Evolutionary conservation across 2,113 vertebrate species (phyloP).

Genomic region (Zapornia atra): DNA sequence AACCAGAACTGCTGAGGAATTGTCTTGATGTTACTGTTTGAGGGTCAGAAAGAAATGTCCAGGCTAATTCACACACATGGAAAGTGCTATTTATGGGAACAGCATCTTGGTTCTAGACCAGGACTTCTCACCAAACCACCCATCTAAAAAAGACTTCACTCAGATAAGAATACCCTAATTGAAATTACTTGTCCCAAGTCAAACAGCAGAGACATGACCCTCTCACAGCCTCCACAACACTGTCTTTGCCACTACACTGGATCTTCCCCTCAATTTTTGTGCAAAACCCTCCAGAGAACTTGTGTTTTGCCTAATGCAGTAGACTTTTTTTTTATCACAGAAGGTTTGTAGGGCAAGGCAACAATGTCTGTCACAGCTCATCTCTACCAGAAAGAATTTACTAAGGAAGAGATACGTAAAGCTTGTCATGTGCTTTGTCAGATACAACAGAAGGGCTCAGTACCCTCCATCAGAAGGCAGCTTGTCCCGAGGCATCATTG

Average conservation of each 20-base stretch:
- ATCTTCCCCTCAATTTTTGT: not conserved
- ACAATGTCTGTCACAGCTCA: not conserved
- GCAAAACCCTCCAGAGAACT: not conserved
- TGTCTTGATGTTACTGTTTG: not conserved
- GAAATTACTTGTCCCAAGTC: not conserved
- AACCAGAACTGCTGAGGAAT: not conserved
- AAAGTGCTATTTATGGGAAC: not conserved
- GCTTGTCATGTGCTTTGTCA: not conserved
- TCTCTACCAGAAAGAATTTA: not conserved
- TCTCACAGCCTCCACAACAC: not conserved
- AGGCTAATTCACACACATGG: not conserved
- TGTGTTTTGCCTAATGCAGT: not conserved
- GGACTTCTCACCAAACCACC: not conserved
- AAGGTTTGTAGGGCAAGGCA: not conserved
- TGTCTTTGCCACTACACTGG: not conserved
- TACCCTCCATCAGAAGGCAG: slow-evolving; percentile 43
- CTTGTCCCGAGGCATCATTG: not conserved
- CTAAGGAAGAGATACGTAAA: not conserved
- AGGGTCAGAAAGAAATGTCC: not conserved
- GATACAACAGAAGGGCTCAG: not conserved
- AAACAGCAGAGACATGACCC: not conserved
- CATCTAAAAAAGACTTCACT: not conserved
- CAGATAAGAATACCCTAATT: not conserved
- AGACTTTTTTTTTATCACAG: not conserved
- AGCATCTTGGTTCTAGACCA: not conserved